Conservation (phyloP, 2,888 invertebrate species). For the Therioaphis trifolii region DNA sequence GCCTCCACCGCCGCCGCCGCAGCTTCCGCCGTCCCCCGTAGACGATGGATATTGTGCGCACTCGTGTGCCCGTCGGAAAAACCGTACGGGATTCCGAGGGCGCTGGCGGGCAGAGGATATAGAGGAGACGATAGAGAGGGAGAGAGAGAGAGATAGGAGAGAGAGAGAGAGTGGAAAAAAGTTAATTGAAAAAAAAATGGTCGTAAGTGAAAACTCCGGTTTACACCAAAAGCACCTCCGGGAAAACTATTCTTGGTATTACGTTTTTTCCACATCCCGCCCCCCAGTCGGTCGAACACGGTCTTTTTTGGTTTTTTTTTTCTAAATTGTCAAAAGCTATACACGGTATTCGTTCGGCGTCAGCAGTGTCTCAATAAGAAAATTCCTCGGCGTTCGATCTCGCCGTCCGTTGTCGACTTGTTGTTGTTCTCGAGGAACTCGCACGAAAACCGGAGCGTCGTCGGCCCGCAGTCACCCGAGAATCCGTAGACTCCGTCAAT, state of each 20-base stretch:
- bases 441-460: too few relatives aligned
- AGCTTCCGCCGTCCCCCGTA: neutral
- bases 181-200: slow-evolving; percentile 43
- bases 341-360: too few relatives aligned
- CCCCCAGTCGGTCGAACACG: neutral
- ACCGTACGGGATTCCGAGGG: neutral
- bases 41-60: neutral
- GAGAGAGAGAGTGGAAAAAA: neutral
- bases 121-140: neutral
- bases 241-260: slow-evolving; percentile 30
- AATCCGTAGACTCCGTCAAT: too few relatives aligned
- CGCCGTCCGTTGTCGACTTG: too few relatives aligned
- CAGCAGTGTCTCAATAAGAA: neutral
- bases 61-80: neutral
- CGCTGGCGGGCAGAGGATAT: neutral
- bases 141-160: neutral
- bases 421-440: too few relatives aligned
- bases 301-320: neutral
- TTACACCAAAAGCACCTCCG: slow-evolving; percentile 43
- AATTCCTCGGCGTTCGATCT: neutral
- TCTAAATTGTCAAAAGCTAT: neutral
- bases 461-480: too few relatives aligned
- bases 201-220: slow-evolving; percentile 41
- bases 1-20: too few relatives aligned
- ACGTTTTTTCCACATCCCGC: neutral